phyloP scores from a whole-genome alignment of 2,113 vertebrate genomes.

The Daboia siamensis region DNA sequence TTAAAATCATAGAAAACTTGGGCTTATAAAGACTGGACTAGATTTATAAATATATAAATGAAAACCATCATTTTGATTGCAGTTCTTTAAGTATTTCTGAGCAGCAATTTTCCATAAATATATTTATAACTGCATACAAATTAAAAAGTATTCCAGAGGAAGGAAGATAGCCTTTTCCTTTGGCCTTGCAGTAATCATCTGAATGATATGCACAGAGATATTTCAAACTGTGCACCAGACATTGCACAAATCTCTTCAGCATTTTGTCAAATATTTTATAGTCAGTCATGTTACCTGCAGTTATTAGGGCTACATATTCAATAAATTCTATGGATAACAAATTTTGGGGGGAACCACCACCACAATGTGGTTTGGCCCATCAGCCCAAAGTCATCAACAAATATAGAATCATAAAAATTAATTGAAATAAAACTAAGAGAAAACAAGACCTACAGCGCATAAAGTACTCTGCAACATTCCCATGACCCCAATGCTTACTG shows the following conservation, averaged over 20 bases:
- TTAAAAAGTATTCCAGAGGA: neutral
- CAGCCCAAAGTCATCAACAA: neutral
- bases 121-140: neutral
- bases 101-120: neutral
- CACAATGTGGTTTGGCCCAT: neutral
- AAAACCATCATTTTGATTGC: neutral
- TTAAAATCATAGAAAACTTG: neutral
- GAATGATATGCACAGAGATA: neutral
- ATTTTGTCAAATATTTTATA: neutral
- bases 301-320: neutral
- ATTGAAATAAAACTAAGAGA: slow-evolving; percentile 32
- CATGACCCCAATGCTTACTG: slow-evolving; percentile 87
- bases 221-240: neutral
- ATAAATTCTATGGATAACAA: neutral
- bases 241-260: neutral
- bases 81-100: neutral
- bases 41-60: neutral
- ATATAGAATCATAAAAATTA: neutral
- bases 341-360: neutral
- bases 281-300: neutral
- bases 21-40: neutral
- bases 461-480: slow-evolving; percentile 56
- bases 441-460: slow-evolving; percentile 54
- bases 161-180: neutral
- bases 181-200: neutral